These are phyloP conservation scores for Podarcis cretensis DNA, from an alignment of 2,113 vertebrate genomes.

Conservation along the genomic window DNA sequence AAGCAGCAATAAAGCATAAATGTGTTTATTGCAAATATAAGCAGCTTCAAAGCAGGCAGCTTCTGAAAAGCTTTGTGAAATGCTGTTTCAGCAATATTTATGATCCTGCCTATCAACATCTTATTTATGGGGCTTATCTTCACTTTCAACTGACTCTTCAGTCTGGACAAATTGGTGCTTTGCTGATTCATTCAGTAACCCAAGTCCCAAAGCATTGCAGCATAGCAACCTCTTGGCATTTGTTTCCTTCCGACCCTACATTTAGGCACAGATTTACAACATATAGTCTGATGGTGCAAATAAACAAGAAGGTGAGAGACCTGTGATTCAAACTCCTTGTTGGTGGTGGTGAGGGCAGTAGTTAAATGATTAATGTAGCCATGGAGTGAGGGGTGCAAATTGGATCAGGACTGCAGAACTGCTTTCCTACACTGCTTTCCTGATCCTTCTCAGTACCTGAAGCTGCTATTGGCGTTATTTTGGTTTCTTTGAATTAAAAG, in stretches of 20 bases:
- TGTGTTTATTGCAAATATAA: constrained; percentile 35
- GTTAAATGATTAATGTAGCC: neutral
- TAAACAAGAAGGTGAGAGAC: neutral
- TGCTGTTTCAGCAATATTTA: constrained; percentile 27
- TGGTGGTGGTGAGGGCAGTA: neutral
- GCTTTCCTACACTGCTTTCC: neutral
- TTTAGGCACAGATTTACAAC: constrained; percentile 17
- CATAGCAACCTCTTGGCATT: neutral
- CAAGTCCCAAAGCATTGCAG: constrained; percentile 27
- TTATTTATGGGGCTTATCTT: constrained; percentile 27
- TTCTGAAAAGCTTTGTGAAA: constrained; percentile 39
- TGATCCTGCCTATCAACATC: constrained; percentile 23
- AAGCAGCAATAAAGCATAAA: constrained; percentile 33
- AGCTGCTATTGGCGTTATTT: neutral
- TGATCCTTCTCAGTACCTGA: neutral
- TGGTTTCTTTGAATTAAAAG: too few species aligned
- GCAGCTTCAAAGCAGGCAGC: constrained; percentile 30
- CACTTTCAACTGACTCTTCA: constrained; percentile 20
- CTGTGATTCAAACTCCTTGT: too few species aligned
- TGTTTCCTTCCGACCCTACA: neutral
- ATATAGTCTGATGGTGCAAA: neutral
- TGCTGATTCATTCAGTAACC: constrained; percentile 8
- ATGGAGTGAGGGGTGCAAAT: too few species aligned
- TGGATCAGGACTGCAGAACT: neutral
- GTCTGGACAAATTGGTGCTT: constrained; percentile 34